Conservation (phyloP, 1,140 invertebrate genomes). For the Tetramorium simillimum region DNA sequence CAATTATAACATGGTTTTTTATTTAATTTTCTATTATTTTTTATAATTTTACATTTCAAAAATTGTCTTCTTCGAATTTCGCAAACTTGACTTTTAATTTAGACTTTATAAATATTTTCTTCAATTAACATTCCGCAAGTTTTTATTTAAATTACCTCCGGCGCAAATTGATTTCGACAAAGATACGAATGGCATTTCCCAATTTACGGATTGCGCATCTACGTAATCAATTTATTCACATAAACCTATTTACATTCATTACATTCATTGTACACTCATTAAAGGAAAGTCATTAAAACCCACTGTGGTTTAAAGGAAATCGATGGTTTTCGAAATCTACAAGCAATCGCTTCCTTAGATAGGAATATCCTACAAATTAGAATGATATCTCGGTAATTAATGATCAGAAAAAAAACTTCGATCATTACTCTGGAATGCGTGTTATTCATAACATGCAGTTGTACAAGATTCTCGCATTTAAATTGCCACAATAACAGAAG, state of each 20-base stretch:
- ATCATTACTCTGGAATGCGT: slow-evolving; percentile 14
- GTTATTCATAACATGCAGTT: background rate
- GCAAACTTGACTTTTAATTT: background rate
- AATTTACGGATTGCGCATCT: slow-evolving; percentile 16
- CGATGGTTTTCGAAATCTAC: background rate
- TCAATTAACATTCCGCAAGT: background rate
- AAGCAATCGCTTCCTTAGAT: background rate
- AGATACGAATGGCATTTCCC: slow-evolving; percentile 15
- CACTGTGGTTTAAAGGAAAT: background rate
- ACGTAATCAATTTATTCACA: background rate
- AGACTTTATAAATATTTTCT: background rate
- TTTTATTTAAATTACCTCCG: background rate
- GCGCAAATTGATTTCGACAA: background rate
- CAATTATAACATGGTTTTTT: background rate
- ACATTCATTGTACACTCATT: background rate
- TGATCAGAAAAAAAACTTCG: background rate
- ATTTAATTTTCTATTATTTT: background rate
- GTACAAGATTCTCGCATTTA: slow-evolving; percentile 9
- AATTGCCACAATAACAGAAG: background rate
- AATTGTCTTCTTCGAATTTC: background rate
- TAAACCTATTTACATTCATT: slow-evolving; percentile 1
- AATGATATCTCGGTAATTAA: background rate
- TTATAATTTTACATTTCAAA: background rate
- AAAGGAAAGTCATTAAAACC: slow-evolving; percentile 8
- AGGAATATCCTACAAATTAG: slow-evolving; percentile 11